Evolutionary conservation across 2,888 invertebrate genomes (phyloP).

Genomic region (Drosophila incognita): DNA sequence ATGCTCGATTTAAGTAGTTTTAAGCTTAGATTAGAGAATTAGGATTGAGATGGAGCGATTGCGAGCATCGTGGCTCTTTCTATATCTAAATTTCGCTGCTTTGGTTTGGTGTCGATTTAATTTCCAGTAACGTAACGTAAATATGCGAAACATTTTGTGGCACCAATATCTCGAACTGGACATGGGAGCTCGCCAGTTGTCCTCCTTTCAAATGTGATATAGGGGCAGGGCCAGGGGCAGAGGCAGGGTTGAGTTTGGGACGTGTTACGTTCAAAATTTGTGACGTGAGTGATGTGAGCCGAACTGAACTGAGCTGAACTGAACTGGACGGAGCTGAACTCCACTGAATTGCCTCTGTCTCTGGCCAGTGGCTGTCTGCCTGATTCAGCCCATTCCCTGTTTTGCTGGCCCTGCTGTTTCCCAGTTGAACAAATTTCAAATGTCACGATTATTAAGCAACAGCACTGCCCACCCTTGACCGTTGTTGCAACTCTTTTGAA

Average conservation of each 20-base stretch:
- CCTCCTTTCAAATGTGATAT: constrained; percentile 22
- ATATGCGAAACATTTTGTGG: constrained; percentile 41
- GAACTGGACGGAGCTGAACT: constrained; percentile 19
- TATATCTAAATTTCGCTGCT: background rate
- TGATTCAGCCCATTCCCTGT: constrained; percentile 39
- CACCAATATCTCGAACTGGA: constrained; percentile 33
- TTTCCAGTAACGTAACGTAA: constrained; percentile 33
- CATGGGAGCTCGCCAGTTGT: constrained; percentile 23
- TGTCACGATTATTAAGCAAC: constrained; percentile 58
- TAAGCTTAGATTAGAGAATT: background rate
- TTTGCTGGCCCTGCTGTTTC: constrained; percentile 24
- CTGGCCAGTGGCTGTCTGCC: background rate
- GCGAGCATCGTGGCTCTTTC: background rate
- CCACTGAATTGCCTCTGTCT: constrained; percentile 18
- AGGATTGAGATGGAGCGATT: background rate
- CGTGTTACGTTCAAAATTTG: constrained; percentile 14
- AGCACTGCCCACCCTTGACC: background rate
- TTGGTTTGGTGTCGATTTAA: constrained; percentile 22
- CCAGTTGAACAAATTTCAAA: constrained; percentile 48
- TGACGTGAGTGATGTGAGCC: constrained; percentile 50
- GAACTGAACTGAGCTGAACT: constrained; percentile 34
- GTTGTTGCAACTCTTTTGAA: background rate
- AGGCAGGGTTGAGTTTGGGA: background rate
- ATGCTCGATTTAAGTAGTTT: background rate
- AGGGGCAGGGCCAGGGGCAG: too few species aligned